Evolutionary conservation across 35 echinoderm and acorn worm genomes (phyloP).

Genomic region (Apostichopus californicus): DNA sequence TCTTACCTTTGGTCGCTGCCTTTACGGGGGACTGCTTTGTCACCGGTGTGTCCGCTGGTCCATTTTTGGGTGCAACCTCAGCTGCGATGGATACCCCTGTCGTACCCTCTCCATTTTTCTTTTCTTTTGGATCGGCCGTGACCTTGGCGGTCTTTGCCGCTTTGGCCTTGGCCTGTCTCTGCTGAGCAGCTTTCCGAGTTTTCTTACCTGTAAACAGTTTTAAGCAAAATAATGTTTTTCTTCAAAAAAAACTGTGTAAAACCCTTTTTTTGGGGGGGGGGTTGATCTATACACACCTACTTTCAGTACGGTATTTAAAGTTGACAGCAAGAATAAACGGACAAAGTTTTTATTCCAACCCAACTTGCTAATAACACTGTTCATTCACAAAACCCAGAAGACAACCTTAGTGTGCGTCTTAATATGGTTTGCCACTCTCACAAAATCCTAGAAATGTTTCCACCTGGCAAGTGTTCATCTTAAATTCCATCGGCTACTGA

Average conservation of each 20-base stretch:
- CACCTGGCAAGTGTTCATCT: no score
- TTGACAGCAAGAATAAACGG: background rate
- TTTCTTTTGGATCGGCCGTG: background rate
- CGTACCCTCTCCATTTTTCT: background rate
- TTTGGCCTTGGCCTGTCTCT: conserved; percentile 36
- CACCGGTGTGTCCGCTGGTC: background rate
- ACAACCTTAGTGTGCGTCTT: no score
- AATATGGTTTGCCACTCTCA: no score
- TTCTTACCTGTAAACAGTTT: conserved; percentile 13
- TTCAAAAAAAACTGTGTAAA: no score
- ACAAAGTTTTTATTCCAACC: background rate
- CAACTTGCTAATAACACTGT: no score
- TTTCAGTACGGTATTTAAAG: background rate
- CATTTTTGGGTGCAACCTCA: conserved; percentile 11
- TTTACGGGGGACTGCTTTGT: background rate
- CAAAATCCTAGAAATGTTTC: no score
- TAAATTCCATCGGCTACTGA: no score
- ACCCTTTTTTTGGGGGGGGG: no score
- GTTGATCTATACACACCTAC: no score
- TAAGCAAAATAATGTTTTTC: no score
- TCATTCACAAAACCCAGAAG: no score
- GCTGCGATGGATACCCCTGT: background rate
- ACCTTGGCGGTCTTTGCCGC: conserved; percentile 4
- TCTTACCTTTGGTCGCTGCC: conserved; percentile 19
- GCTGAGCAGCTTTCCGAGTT: conserved; percentile 36